Evolutionary conservation across 2,888 invertebrate species (phyloP).

Genomic region (Cabera pusaria): DNA sequence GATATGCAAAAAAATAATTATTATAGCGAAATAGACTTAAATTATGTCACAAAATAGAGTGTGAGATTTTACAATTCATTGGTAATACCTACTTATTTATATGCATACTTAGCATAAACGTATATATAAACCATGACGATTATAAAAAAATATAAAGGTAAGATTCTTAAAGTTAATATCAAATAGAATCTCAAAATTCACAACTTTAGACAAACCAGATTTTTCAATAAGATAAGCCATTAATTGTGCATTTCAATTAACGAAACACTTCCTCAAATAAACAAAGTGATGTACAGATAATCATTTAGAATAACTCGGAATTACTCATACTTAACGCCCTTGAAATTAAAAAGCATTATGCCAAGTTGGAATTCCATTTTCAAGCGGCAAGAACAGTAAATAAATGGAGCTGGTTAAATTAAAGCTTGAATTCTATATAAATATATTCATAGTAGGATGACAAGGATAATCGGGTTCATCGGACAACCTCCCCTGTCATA

Average conservation of each 20-base stretch:
- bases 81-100: too few species aligned
- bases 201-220: too few species aligned
- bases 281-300: conserved; percentile 19
- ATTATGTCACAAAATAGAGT: not conserved
- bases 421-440: too few species aligned
- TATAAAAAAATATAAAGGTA: too few species aligned
- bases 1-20: conserved; percentile 4
- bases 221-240: conserved; percentile 8
- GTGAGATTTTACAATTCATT: too few species aligned
- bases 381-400: conserved; percentile 30
- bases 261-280: conserved; percentile 16
- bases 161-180: too few species aligned
- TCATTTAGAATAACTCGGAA: conserved; percentile 18
- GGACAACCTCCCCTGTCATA: conserved; percentile 29
- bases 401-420: conserved; percentile 33
- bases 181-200: too few species aligned
- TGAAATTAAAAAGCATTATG: conserved; percentile 21
- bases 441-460: conserved; percentile 44
- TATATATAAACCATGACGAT: too few species aligned
- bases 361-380: conserved; percentile 19
- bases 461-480: conserved; percentile 35
- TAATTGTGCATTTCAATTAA: conserved; percentile 12
- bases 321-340: conserved; percentile 19
- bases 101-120: too few species aligned
- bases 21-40: not conserved